Conservation (phyloP, 1,140 invertebrate genomes). For the Conus ventricosus region DNA sequence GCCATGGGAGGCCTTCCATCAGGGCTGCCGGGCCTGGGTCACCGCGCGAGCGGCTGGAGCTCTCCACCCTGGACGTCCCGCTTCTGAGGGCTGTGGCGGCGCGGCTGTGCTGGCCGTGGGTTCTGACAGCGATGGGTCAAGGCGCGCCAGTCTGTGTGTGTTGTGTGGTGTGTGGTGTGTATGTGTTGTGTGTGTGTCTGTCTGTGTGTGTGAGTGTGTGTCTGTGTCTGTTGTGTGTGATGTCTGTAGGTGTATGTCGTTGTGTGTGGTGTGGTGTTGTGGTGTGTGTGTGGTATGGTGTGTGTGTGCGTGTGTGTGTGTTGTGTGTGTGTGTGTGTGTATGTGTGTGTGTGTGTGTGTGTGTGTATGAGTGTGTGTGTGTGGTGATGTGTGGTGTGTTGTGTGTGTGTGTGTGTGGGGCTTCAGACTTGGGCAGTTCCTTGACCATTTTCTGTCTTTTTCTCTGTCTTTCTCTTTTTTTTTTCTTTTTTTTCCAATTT, state of each 20-base stretch:
- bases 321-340: too few species aligned
- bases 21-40: slow-evolving; percentile 38
- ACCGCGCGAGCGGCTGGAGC: slow-evolving; percentile 19
- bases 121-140: background rate
- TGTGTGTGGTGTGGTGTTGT: too few species aligned
- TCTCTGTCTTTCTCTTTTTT: background rate
- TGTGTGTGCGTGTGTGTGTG: background rate
- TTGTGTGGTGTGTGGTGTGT: too few species aligned
- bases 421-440: background rate
- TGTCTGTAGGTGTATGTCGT: background rate
- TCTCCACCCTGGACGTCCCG: slow-evolving; percentile 45
- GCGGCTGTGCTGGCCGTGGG: background rate
- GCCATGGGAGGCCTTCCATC: slow-evolving; percentile 19
- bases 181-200: background rate
- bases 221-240: background rate
- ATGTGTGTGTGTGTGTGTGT: background rate
- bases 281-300: background rate
- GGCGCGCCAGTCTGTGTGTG: too few species aligned
- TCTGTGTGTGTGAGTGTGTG: background rate
- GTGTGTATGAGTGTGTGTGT: background rate
- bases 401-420: slow-evolving; percentile 9
- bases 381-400: background rate
- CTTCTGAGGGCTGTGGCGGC: background rate
- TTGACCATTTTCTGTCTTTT: background rate
- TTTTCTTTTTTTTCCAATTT: too few species aligned